Evolutionary conservation across 2,888 invertebrate species (phyloP).

Genomic region (Operophtera brumata): DNA sequence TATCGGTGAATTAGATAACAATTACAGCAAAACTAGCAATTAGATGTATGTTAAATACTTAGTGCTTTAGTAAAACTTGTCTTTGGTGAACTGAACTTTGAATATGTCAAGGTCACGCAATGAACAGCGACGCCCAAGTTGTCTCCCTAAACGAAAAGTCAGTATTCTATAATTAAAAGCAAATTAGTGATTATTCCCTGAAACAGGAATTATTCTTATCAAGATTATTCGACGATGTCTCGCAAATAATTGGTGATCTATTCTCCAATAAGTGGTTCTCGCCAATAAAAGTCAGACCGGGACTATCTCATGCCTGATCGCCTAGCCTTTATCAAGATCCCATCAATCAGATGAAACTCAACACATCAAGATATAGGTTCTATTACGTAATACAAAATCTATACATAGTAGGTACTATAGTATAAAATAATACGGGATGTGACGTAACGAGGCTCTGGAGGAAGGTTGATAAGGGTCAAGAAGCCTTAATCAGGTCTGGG

Average conservation of each 20-base stretch:
- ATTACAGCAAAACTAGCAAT: neutral
- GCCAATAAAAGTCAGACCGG: constrained; percentile 16
- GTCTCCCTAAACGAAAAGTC: too few relatives aligned
- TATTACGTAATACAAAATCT: constrained; percentile 2
- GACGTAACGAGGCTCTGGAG: constrained; percentile 19
- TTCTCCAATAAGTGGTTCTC: constrained; percentile 6
- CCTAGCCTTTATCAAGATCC: constrained; percentile 20
- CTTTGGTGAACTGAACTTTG: too few relatives aligned
- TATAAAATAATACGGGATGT: constrained; percentile 9
- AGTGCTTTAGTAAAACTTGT: too few relatives aligned
- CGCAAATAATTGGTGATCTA: neutral
- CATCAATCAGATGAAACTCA: constrained; percentile 24
- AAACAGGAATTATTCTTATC: too few relatives aligned
- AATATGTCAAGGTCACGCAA: too few relatives aligned
- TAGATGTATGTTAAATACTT: too few relatives aligned
- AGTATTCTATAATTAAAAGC: too few relatives aligned
- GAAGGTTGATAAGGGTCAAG: constrained; percentile 29
- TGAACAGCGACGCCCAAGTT: too few relatives aligned
- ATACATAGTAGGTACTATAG: neutral
- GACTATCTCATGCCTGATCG: constrained; percentile 10
- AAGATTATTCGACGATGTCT: neutral
- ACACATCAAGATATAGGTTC: constrained; percentile 3
- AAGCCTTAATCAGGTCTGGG: constrained; percentile 26
- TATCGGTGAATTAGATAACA: neutral
- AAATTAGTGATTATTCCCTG: too few relatives aligned